Evolutionary conservation across 2,113 vertebrate species (phyloP), one percentile per base, ranked within the genome.

Genomic region (Cairina moschata): DNA sequence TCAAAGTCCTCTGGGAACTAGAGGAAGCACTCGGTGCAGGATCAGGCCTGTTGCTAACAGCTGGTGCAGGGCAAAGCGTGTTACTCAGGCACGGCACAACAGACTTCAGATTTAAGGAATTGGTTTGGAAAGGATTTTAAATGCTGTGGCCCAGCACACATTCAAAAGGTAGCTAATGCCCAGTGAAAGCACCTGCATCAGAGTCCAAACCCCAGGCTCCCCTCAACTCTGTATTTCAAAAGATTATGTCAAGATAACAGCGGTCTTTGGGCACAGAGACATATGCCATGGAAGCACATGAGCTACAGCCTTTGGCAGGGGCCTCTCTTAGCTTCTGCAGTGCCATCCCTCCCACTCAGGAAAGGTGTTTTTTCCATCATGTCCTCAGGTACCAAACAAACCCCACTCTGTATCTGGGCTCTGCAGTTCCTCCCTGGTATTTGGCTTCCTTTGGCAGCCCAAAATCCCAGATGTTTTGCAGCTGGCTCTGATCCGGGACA

Each of bases 291-390:
- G 21, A 23, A 23, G 8, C 6, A 0, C 7, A 38, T 14, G 67
- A 83, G 62, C 26, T 55, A 15, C 31, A 1, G 5, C 38, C 50
- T 54, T 50, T 58, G 75, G 17, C 23, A 62, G 26, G 34, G 25
- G 65, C 11, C 25, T 50, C 16, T 3, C 10, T 13, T 31, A 17
- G 17, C 34, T 31, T n/a, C 32, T 25, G 55, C 26, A 40, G 8
- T 6, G 21, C 31, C 74, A 42, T 29, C 31, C 26, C 15, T 40
- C 60, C 2, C 1, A 0, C 0, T 0, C 56, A 34, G 29, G 17
- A 52, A 87, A 82, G 7, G 32, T 18, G 62, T 72, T 81, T 46
- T 67, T 54, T 22, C 59, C 42, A 56, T 1, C 0, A 0, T 42
- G n/a, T 25, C 26, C 26, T 73, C 48, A 38, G 29, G 10, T 65